These are phyloP conservation scores for Coenonympha glycerion DNA, from an alignment of 2,888 invertebrate genomes.

Conservation along the genomic window DNA sequence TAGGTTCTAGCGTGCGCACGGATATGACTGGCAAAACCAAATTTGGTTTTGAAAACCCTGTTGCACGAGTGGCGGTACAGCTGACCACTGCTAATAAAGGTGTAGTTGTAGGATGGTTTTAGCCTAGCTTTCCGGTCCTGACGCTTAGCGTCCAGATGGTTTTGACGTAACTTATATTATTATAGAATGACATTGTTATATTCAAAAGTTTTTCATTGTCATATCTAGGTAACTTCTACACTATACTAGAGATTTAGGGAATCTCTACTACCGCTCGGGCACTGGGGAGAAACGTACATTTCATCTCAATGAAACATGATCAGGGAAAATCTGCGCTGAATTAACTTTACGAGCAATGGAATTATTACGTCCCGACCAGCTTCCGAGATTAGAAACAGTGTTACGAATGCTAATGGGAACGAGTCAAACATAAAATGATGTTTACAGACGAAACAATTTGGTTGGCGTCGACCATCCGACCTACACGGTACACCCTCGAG, in stretches of 20 bases:
- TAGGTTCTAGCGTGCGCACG: too few species aligned
- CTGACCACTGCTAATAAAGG: too few species aligned
- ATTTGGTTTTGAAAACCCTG: too few species aligned
- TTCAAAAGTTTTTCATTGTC: too few species aligned
- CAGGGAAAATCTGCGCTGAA: constrained; percentile 12
- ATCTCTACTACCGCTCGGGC: background rate
- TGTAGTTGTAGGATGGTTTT: too few species aligned
- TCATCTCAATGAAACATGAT: constrained; percentile 5
- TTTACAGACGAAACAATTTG: background rate
- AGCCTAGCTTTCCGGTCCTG: too few species aligned
- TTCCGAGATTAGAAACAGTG: constrained; percentile 10
- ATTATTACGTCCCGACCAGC: constrained; percentile 6
- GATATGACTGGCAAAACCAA: too few species aligned
- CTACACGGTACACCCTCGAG: background rate
- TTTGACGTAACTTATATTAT: too few species aligned
- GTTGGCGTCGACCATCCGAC: background rate
- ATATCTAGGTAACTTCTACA: background rate
- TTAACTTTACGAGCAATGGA: constrained; percentile 12
- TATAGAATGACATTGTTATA: too few species aligned
- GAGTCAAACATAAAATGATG: constrained; percentile 13
- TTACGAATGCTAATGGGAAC: constrained; percentile 16
- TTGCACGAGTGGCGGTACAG: too few species aligned
- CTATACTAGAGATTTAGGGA: too few species aligned
- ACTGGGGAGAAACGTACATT: background rate
- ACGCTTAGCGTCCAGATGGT: too few species aligned